Conservation (phyloP, 2,888 invertebrate species). For the Callyntrura sp. region DNA sequence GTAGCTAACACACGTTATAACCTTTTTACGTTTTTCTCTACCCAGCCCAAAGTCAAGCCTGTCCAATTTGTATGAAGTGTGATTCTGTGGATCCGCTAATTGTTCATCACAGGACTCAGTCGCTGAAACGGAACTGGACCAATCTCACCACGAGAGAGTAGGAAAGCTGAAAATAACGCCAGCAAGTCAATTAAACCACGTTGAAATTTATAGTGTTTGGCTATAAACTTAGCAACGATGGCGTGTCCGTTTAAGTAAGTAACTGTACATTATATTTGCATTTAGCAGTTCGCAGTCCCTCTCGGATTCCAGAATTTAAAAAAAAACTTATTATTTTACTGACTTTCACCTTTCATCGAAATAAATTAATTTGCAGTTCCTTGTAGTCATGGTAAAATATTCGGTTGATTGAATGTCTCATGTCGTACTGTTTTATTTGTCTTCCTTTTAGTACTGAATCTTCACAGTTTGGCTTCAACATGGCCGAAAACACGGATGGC, state of each 20-base stretch:
- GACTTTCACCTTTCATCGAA: no score
- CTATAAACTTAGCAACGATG: slow-evolving; percentile 27
- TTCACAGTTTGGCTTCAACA: slow-evolving; percentile 83
- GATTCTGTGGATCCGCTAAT: neutral
- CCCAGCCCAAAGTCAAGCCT: neutral
- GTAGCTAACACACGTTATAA: neutral
- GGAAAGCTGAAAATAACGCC: no score
- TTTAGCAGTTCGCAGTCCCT: no score
- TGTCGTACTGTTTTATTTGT: no score
- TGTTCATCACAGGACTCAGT: neutral
- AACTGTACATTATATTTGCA: neutral
- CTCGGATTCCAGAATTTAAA: no score
- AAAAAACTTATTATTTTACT: no score
- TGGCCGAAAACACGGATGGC: slow-evolving; percentile 86
- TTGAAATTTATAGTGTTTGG: no score
- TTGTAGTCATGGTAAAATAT: neutral
- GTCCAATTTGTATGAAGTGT: neutral
- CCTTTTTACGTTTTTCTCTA: neutral
- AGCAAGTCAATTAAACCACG: no score
- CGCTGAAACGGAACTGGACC: neutral
- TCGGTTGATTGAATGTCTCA: no score
- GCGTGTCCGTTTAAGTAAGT: slow-evolving; percentile 74
- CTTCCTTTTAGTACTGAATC: slow-evolving; percentile 56
- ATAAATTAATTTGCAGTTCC: no score
- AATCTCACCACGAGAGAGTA: neutral